Base-by-base conservation (phyloP, 1,140 invertebrate genomes). In the Heliconius hermathena region DNA sequence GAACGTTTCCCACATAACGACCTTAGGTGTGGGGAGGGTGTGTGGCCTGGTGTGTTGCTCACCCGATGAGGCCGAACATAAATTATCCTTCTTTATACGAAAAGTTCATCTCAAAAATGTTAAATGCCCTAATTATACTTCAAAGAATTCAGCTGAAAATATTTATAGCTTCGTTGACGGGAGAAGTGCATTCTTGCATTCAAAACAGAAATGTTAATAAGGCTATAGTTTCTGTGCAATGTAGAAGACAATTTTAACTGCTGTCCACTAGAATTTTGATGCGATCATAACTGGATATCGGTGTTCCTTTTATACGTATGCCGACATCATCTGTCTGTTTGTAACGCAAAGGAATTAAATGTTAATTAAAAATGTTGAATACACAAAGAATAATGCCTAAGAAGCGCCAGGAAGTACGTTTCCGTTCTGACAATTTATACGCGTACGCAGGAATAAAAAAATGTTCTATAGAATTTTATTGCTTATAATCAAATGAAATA, bases 331-430 rank as follows among this genome's bases (percentile, higher is more conserved):
- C 73, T 78, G 82, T 79, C 54, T 52, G 38, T 73, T 52, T n/a
- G 26, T 54, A 72, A 80, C 73, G 76, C 22, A 41, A 74, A 74
- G 22, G 78, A 77, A 70, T 71, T 41, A 77, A 66, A 71, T 71
- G 71, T 81, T 83, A 83, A 81, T 83, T 83, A 83, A 78, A 76
- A 75, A 75, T 54, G 57, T 73, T 79, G 77, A 80, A 83, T 83
- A 82, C 77, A 73, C 76, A n/a, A 79, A 74, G 71, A 71, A 76
- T 71, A 72, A 76, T 79, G 49, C 73, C 73, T 76, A 72, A 74
- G 79, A 75, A 75, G 79, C 78, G 76, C 73, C 83, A 80, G 83
- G 81, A 84, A 77, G 78, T 81, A 74, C 76, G 76, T 76, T 82
- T 84, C 82, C 82, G 82, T 73, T 79, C 73, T 66, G 74, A 77